Conservation (phyloP, 2,888 invertebrate species). For the Nudaria mundana region DNA sequence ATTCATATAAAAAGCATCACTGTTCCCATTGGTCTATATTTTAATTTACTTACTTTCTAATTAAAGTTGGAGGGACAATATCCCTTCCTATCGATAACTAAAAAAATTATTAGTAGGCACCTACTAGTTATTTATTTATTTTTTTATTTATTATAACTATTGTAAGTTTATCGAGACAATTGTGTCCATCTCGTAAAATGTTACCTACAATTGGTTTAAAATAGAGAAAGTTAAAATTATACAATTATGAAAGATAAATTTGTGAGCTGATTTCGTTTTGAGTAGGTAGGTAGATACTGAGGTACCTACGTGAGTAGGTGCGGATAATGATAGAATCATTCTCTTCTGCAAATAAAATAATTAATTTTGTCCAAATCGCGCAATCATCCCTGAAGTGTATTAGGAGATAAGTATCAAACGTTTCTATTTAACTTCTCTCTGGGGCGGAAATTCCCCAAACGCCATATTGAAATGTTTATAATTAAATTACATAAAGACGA, state of each 20-base stretch:
- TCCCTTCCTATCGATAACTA: no score
- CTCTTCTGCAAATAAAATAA: constrained; percentile 51
- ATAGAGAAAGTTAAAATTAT: no score
- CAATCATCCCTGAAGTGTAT: constrained; percentile 78
- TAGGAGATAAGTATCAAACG: constrained; percentile 80
- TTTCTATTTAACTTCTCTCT: constrained; percentile 79
- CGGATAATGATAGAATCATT: constrained; percentile 32
- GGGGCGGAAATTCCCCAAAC: constrained; percentile 76
- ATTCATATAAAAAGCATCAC: constrained; percentile 34
- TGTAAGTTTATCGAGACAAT: no score
- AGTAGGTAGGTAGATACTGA: no score
- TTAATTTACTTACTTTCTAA: constrained; percentile 16
- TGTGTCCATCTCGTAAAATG: no score
- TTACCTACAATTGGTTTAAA: no score
- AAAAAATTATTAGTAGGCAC: no score
- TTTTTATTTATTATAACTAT: no score
- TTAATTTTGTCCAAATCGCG: constrained; percentile 69
- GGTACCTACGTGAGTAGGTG: no score
- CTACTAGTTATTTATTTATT: no score
- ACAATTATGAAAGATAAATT: no score
- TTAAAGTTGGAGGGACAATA: constrained; percentile 10
- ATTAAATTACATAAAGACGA: constrained; percentile 82
- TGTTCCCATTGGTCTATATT: constrained; percentile 19
- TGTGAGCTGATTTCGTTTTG: no score
- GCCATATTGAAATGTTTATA: constrained; percentile 82